phyloP scores from a whole-genome alignment of 2,888 invertebrate species.

The Amphipoea lucens region DNA sequence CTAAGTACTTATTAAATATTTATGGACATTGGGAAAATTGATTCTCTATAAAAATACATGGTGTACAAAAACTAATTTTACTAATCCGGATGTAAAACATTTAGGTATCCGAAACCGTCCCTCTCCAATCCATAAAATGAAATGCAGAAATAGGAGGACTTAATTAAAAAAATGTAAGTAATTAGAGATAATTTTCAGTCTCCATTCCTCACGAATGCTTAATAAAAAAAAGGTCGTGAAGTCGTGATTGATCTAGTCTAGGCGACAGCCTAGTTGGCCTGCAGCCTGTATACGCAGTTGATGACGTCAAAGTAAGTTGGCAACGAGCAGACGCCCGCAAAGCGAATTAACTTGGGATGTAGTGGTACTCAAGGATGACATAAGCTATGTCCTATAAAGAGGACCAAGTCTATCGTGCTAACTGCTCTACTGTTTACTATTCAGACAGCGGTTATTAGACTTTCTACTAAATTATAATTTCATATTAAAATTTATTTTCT shows the following conservation, averaged over 20 bases:
- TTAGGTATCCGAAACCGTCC: background rate
- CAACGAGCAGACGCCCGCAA: constrained; percentile 72
- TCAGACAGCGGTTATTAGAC: constrained; percentile 34
- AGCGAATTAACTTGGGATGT: constrained; percentile 73
- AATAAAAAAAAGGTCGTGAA: constrained; percentile 62
- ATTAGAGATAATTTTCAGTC: background rate
- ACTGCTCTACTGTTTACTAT: constrained; percentile 45
- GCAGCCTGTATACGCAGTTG: constrained; percentile 75
- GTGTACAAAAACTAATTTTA: background rate
- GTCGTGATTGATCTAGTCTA: constrained; percentile 66
- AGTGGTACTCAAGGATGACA: constrained; percentile 66
- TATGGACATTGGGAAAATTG: background rate
- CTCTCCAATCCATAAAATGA: background rate
- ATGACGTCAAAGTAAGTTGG: constrained; percentile 80
- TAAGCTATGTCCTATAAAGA: constrained; percentile 59
- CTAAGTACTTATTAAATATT: background rate
- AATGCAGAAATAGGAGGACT: background rate
- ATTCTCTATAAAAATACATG: background rate
- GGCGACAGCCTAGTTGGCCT: constrained; percentile 73
- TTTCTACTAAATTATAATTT: constrained; percentile 24
- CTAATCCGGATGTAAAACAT: background rate
- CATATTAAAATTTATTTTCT: constrained; percentile 20
- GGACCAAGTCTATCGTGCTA: constrained; percentile 46
- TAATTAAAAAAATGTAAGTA: background rate
- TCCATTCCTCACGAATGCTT: constrained; percentile 14